Evolutionary conservation across 92 coral and sea anemone species (phyloP), one percentile per base, ranked within the genome.

Genomic region (Anthopleura xanthogrammica): DNA sequence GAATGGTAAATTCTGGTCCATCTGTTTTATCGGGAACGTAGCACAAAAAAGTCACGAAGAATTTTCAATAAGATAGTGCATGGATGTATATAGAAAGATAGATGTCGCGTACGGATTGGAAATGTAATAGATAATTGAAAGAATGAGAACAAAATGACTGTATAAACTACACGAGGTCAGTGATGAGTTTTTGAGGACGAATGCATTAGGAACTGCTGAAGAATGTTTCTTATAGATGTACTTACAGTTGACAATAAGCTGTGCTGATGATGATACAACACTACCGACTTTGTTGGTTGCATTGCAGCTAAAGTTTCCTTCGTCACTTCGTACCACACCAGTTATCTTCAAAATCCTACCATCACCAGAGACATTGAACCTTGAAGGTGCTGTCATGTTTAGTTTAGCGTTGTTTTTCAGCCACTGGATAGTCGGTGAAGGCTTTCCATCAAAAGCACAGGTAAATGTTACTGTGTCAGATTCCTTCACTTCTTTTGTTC

Each of bases 221-320:
- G 36, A 29, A 0, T 29, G 36, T 29, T 29, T 29, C 36, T 46
- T 46, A 46, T 46, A 0, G 72, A 17, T 2, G 50, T 41, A 86
- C 90, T 87, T 77, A 87, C 90, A 87, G 54, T 82, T 72, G 13
- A 87, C 90, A 20, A 29, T 41, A 4, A 87, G 74, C 50, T 24
- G 22, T 23, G 72, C 75, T n/a, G 41, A n/a, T 48, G 24, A 52
- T 8, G 85, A 86, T 55, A 12, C 60, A 41, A 41, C 82, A 6
- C 65, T 76, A 14, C 65, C 89, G n/a, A 23, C 72, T 0, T 52
- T 60, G 65, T 81, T 86, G 43, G 17, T 60, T 64, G 86, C 89
- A 17, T n/a, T 79, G 77, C 89, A 86, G 13, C 62, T 82, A 23
- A 72, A 80, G 22, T n/a, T 10, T 77, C 87, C 81, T 50, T 82